Conservation (phyloP, 2,888 invertebrate species). For the Phrixothrix hirtus region DNA sequence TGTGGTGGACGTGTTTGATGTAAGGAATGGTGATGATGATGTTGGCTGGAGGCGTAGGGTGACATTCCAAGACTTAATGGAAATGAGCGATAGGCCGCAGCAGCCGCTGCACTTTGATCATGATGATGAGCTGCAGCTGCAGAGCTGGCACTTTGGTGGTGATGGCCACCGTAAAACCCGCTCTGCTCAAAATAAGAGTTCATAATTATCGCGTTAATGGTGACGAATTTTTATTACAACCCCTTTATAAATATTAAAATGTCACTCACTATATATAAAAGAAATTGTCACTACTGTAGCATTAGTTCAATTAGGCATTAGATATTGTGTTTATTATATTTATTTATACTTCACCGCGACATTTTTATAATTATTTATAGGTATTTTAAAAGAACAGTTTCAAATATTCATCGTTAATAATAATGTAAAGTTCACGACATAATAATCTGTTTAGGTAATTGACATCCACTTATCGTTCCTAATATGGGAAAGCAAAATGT, state of each 20-base stretch:
- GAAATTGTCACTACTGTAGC: too few relatives aligned
- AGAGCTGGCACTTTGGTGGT: constrained; percentile 76
- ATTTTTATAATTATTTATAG: too few relatives aligned
- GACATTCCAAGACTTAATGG: constrained; percentile 84
- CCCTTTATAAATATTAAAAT: constrained; percentile 13
- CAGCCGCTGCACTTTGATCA: constrained; percentile 73
- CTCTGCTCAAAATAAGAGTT: constrained; percentile 96
- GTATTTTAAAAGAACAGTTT: too few relatives aligned
- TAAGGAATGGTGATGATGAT: constrained; percentile 74
- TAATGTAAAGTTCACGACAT: constrained; percentile 27
- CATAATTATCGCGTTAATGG: constrained; percentile 64
- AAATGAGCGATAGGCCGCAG: constrained; percentile 79
- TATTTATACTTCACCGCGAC: too few relatives aligned
- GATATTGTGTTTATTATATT: too few relatives aligned
- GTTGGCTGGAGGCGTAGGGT: constrained; percentile 74
- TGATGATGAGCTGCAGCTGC: constrained; percentile 64
- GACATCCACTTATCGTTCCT: constrained; percentile 31
- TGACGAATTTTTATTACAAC: constrained; percentile 35
- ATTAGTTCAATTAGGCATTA: too few relatives aligned
- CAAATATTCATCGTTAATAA: too few relatives aligned
- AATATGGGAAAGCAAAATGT: constrained; percentile 32
- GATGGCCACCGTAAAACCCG: constrained; percentile 92
- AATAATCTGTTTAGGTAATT: constrained; percentile 28
- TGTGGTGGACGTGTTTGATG: constrained; percentile 81
- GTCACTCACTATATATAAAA: constrained; percentile 30